Conservation (phyloP, 2,888 invertebrate genomes). For the Apotomis capreana region DNA sequence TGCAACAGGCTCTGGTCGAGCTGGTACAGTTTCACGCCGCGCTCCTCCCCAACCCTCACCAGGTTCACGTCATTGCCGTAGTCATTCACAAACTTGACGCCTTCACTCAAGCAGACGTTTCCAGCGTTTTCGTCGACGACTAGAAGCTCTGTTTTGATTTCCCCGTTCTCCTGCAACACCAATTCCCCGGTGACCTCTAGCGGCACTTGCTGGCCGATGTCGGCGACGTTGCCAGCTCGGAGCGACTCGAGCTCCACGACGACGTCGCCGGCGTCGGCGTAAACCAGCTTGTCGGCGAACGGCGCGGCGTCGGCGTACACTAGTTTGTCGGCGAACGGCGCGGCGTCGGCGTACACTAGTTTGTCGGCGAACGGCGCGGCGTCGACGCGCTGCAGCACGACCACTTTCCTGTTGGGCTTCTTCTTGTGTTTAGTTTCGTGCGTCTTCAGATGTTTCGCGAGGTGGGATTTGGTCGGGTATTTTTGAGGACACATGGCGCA, state of each 20-base stretch:
- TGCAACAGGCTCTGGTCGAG: slow-evolving; percentile 69
- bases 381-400: slow-evolving; percentile 47
- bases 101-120: slow-evolving; percentile 50
- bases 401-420: slow-evolving; percentile 50
- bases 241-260: slow-evolving; percentile 34
- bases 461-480: slow-evolving; percentile 66
- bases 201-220: slow-evolving; percentile 55
- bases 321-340: neutral
- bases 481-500: slow-evolving; percentile 64
- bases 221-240: slow-evolving; percentile 39
- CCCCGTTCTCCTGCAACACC: slow-evolving; percentile 59
- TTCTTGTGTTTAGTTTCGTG: slow-evolving; percentile 54
- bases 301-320: slow-evolving; percentile 8
- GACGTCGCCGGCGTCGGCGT: neutral
- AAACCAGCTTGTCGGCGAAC: neutral
- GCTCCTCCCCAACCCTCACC: slow-evolving; percentile 57
- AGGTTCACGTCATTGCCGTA: slow-evolving; percentile 59
- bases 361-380: slow-evolving; percentile 2
- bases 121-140: slow-evolving; percentile 56
- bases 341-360: slow-evolving; percentile 13
- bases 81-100: slow-evolving; percentile 51
- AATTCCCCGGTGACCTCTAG: slow-evolving; percentile 61
- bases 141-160: slow-evolving; percentile 59
- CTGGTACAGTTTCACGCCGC: slow-evolving; percentile 61
- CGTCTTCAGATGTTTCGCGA: slow-evolving; percentile 64